Base-by-base conservation (phyloP, 2,888 invertebrate genomes). In the Drosophila imparisetae region DNA sequence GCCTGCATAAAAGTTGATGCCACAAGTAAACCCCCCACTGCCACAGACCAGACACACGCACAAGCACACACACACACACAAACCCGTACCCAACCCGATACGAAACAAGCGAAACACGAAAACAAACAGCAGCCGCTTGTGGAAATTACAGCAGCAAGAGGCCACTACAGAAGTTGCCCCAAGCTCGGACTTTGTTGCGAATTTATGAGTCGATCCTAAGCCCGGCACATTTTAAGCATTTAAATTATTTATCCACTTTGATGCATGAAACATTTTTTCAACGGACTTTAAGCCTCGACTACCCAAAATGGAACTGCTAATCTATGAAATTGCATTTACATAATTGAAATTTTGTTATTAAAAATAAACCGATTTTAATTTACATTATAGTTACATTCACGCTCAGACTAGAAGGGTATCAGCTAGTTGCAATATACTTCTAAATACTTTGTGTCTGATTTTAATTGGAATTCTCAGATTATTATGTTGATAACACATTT, bases 141-240 rank as follows among this genome's bases (percentile, higher is more conserved):
- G 81, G 81, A 78, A 83, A 86, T 83, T 83, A 79, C 80, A 80
- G 29, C 75, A 70, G 69, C 62, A 81, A 84, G 75, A 71, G 75
- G 58, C 76, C 67, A 77, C 40, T 62, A 58, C 64, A 76, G 70
- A 86, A 79, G 80, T 82, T 75, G 63, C 24, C 61, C 48, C 59
- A 74, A 74, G 60, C 50, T 75, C 61, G 54, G 54, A 58, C 61
- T 70, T 61, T 32, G 53, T 48, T 70, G 53, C 32, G 48, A 66
- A 54, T 78, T 73, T 73, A 60, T 49, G 40, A 68, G 54, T 48
- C 59, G 29, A 59, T 42, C 15, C 50, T 30, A 64, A 69, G 67
- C 67, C 40, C 18, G 36, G 36, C 53, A 50, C 45, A 63, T 63
- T 59, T 55, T 48, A 38, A 54, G 45, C 59, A 65, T 45, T 65